Evolutionary conservation across 2,888 invertebrate genomes (phyloP).

Genomic region (Tinea trinotella): DNA sequence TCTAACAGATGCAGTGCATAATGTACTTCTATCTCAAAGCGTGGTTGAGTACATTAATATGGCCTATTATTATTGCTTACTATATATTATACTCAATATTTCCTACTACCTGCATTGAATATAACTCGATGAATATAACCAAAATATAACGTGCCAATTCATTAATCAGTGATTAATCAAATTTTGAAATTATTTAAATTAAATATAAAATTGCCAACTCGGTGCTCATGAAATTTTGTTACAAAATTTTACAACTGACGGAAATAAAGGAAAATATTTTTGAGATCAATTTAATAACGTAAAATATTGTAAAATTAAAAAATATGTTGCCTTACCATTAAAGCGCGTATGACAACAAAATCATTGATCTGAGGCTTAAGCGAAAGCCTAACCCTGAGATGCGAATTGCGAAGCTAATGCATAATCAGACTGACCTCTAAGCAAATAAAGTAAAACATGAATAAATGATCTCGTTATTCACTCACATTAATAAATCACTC

Average conservation of each 20-base stretch:
- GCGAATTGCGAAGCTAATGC: constrained; percentile 16
- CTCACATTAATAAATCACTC: constrained; percentile 5
- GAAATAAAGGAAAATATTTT: not conserved
- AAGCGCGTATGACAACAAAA: constrained; percentile 1
- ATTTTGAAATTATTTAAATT: not conserved
- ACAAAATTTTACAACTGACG: not conserved
- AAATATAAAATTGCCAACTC: not conserved
- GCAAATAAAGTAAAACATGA: constrained; percentile 18
- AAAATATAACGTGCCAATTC: not conserved
- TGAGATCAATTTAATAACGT: constrained; percentile 1
- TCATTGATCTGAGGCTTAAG: constrained; percentile 14
- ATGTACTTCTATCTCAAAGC: constrained; percentile 14
- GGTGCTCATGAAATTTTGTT: not conserved
- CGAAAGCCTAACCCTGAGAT: constrained; percentile 15
- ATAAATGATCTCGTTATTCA: constrained; percentile 13
- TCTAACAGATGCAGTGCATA: constrained; percentile 12
- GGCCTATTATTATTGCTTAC: not conserved
- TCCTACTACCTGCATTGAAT: not conserved
- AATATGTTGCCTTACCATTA: not conserved
- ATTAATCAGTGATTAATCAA: not conserved
- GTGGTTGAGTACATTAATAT: constrained; percentile 10
- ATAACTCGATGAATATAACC: not conserved
- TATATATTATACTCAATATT: not conserved
- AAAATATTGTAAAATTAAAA: not conserved
- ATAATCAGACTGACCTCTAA: constrained; percentile 16